phyloP scores from a whole-genome alignment of 2,888 invertebrate genomes.

The Lymantria dispar region DNA sequence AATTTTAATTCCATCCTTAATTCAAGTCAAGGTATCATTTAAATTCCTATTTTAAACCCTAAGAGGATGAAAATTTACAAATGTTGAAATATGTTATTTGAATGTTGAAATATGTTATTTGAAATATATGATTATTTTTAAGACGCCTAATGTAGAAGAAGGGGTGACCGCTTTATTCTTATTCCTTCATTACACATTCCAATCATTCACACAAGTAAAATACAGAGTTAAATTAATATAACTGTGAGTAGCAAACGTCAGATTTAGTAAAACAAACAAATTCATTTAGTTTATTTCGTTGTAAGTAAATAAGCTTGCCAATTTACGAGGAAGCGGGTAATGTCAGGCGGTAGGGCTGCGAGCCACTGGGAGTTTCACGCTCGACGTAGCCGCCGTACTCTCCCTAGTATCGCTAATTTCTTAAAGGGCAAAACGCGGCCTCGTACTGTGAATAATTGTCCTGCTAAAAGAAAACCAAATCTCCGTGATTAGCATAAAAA shows the following conservation, averaged over 20 bases:
- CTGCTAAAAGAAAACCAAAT: slow-evolving; percentile 74
- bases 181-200: too few species aligned
- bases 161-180: too few species aligned
- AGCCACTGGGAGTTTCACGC: slow-evolving; percentile 7
- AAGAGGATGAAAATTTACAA: too few species aligned
- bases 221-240: too few species aligned
- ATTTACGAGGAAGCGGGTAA: slow-evolving; percentile 13
- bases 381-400: background rate
- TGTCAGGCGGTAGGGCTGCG: slow-evolving; percentile 3
- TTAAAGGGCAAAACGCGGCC: slow-evolving; percentile 52
- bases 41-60: too few species aligned
- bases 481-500: slow-evolving; percentile 79
- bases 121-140: too few species aligned
- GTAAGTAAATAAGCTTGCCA: slow-evolving; percentile 9
- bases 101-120: too few species aligned
- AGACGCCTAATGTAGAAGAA: too few species aligned
- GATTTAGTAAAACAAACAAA: slow-evolving; percentile 8
- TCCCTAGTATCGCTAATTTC: slow-evolving; percentile 53
- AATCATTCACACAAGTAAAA: too few species aligned
- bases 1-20: too few species aligned
- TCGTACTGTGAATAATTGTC: slow-evolving; percentile 71
- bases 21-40: too few species aligned
- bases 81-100: too few species aligned
- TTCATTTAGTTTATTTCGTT: slow-evolving; percentile 8
- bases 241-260: background rate